Percentiles rank a stretch among this genome's conserved stretches.
Conservation (phyloP, 2,888 invertebrate species). For the Galerucella nymphaeae region DNA sequence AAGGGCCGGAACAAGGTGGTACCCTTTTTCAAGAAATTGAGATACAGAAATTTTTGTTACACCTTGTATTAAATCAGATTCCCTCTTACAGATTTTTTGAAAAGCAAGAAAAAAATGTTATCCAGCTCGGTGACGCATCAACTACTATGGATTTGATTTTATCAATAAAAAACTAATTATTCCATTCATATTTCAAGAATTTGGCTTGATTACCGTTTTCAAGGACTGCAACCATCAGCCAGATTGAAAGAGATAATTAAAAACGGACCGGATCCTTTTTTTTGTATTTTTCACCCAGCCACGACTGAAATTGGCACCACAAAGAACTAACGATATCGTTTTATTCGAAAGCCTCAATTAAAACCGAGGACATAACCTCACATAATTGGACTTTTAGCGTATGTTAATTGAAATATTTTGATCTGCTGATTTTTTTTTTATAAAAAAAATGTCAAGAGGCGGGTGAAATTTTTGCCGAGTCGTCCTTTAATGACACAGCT, state of each 20-base stretch:
- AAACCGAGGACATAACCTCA: conserved; percentile 32
- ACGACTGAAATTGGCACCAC: conserved; percentile 33
- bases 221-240: not conserved
- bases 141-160: not conserved
- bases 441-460: not conserved
- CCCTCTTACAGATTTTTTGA: too few relatives aligned
- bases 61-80: too few relatives aligned
- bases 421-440: conserved; percentile 2
- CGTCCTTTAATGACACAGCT: not conserved
- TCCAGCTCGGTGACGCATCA: not conserved
- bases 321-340: conserved; percentile 38
- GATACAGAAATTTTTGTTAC: too few relatives aligned
- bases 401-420: conserved; percentile 32
- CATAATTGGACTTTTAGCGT: conserved; percentile 31
- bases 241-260: conserved; percentile 11
- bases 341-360: conserved; percentile 36
- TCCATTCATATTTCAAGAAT: conserved; percentile 11
- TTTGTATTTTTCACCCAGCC: not conserved
- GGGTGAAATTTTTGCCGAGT: not conserved
- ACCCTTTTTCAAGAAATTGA: too few relatives aligned
- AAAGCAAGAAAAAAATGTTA: too few relatives aligned
- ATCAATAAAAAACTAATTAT: not conserved
- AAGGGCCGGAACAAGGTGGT: too few relatives aligned
- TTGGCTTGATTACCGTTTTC: not conserved
- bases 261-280: conserved; percentile 3